Evolutionary conservation across 2,888 invertebrate genomes (phyloP), one percentile per base, ranked within the genome.

Genomic region (Phyto melanocephala): DNA sequence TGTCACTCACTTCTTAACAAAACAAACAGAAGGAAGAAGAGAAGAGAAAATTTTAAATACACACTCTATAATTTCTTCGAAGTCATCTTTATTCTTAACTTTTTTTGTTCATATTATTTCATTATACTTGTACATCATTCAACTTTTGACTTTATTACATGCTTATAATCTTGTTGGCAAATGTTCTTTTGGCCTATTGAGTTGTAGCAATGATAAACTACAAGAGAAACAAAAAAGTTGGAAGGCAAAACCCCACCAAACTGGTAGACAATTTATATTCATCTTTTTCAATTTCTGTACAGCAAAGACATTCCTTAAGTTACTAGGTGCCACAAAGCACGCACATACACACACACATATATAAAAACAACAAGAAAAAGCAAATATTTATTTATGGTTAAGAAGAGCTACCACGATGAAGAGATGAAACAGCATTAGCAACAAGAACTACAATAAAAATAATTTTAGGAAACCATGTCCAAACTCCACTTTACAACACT

Each of bases 151-250:
- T 81, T 77, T 81, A 81, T 81, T 77, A 77, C 76, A 81, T 81
- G 71, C 67, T 72, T 81, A 81, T 81, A 81, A 81, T 81, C 81
- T 71, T 81, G 81, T 81, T 81, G 81, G 81, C 76, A 81, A 81
- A 81, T 81, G 81, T 81, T 77, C 81, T 81, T 76, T 81, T 81
- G 81, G 81, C 81, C 81, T 81, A 81, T 81, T 81, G 81, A 81
- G 81, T 81, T 81, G 81, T 81, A 67, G 76, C 76, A 77, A 81
- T 76, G 81, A 77, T 76, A 77, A 77, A 81, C 81, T 77, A 77
- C 67, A 70, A 56, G 52, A 70, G 40, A 54, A 35, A 62, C 20
- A 15, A 54, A 68, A 35, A 37, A 37, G 7, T 13, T 33, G 2
- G 56, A n/a, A 35, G 0, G 1, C 42, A 40, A 28, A 47, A 70